Percentiles rank a stretch among this genome's conserved stretches.
Evolutionary conservation across 2,113 vertebrate genomes (phyloP).

Genomic region (Ellobius talpinus): DNA sequence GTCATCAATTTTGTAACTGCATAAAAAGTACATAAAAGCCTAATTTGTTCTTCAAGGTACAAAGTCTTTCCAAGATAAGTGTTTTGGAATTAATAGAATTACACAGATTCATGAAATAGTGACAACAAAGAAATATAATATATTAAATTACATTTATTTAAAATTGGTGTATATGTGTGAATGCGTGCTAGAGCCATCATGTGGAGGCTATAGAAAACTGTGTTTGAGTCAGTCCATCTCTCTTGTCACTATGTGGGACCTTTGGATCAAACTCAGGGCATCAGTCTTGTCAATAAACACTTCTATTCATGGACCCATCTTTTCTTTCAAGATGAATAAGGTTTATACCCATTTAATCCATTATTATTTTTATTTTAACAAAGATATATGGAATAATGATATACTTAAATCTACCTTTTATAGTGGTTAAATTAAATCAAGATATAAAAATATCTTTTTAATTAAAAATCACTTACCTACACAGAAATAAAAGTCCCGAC

Average conservation of each 20-base stretch:
- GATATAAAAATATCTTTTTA: neutral
- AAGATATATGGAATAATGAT: neutral
- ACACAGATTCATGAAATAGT: conserved; percentile 11
- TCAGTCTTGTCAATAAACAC: neutral
- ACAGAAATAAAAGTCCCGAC: neutral
- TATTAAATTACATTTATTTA: neutral
- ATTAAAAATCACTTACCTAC: neutral
- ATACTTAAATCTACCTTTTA: neutral
- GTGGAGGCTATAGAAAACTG: neutral
- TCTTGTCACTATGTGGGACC: neutral
- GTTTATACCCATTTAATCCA: neutral
- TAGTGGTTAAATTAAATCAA: neutral
- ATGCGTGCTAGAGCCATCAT: neutral
- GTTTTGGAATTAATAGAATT: neutral
- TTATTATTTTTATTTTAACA: neutral
- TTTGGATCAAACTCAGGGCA: neutral
- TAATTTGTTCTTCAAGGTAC: neutral
- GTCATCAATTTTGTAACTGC: conserved; percentile 22
- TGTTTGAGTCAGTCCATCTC: neutral
- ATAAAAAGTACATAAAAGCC: neutral
- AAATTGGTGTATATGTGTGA: neutral
- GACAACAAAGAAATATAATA: neutral
- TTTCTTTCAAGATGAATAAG: neutral
- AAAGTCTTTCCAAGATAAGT: conserved; percentile 22
- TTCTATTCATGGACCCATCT: neutral